Base-by-base conservation (phyloP, 1,140 invertebrate genomes). In the Tachypleus tridentatus region DNA sequence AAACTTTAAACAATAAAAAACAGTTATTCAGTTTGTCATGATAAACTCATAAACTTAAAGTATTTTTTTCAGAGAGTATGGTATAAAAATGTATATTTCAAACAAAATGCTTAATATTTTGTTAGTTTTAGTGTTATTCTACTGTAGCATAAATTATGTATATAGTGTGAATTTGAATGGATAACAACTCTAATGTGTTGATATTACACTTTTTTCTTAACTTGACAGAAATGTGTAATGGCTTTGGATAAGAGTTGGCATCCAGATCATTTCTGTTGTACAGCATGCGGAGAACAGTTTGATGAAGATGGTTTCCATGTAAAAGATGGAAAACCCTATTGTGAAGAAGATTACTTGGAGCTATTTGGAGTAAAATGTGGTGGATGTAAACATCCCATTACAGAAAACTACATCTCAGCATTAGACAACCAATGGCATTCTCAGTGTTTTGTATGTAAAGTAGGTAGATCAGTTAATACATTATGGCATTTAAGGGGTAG, bases 301-400 rank as follows among this genome's bases (percentile, higher is more conserved):
- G 80, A 79, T 4, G 79, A 80, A 50, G 70, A 75, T 60, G 80
- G 79, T 70, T 82, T 83, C 72, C 83, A 81, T 63, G 81, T 82
- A 66, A 72, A 81, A 47, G 76, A 77, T 64, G 75, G 76, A 8
- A 72, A 73, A 60, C 80, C 81, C 1, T 82, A 78, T 67, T 82
- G 81, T 72, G 81, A 82, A 70, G 73, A 74, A 60, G 80, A 82
- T 70, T 83, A 82, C 69, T 79, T 81, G 65, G 76, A 77, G 48
- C 72, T 81, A 64, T 82, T 83, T 74, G 78, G 80, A 49, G 80
- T 81, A 3, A 74, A 78, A 65, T 82, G 81, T 75, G 74, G 73
- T 50, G 77, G 77, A 63, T 82, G 81, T 71, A 77, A 78, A 69
- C 78, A 78, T 51, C 76, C 82, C 7, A 83, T 82, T 62, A 75